These are phyloP conservation scores for Pseudoatta argentina DNA, from an alignment of 1,140 invertebrate genomes.

Conservation along the genomic window DNA sequence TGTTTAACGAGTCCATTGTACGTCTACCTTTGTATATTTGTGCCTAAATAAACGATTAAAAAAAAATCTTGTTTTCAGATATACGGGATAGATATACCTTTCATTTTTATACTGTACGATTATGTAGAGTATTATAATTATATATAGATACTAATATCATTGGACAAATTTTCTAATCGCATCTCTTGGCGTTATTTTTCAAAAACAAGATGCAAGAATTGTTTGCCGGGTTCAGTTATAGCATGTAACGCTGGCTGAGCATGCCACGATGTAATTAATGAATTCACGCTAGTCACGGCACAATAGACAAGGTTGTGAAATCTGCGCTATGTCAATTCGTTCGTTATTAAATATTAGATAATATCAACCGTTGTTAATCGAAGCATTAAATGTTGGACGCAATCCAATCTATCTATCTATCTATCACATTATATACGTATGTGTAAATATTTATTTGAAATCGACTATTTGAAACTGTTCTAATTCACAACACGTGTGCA, in stretches of 20 bases:
- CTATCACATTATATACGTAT: not conserved
- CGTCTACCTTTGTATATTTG: too few species aligned
- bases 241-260: not conserved
- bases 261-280: not conserved
- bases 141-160: not conserved
- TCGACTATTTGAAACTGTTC: not conserved
- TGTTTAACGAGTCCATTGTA: constrained; percentile 3
- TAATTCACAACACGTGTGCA: not conserved
- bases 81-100: not conserved
- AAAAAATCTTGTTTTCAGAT: too few species aligned
- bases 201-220: not conserved
- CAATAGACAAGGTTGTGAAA: not conserved
- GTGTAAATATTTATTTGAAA: not conserved
- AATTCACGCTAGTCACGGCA: not conserved
- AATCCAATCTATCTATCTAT: not conserved
- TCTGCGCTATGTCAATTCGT: not conserved
- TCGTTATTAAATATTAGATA: not conserved
- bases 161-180: not conserved
- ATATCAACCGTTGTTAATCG: not conserved
- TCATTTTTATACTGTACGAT: not conserved
- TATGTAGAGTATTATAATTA: too few species aligned
- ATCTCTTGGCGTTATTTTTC: not conserved
- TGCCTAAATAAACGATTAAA: too few species aligned
- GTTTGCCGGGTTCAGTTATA: not conserved
- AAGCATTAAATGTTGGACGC: not conserved